Base-by-base conservation (phyloP, 2,888 invertebrate species). In the Kuschelorhynchus macadamiae region DNA sequence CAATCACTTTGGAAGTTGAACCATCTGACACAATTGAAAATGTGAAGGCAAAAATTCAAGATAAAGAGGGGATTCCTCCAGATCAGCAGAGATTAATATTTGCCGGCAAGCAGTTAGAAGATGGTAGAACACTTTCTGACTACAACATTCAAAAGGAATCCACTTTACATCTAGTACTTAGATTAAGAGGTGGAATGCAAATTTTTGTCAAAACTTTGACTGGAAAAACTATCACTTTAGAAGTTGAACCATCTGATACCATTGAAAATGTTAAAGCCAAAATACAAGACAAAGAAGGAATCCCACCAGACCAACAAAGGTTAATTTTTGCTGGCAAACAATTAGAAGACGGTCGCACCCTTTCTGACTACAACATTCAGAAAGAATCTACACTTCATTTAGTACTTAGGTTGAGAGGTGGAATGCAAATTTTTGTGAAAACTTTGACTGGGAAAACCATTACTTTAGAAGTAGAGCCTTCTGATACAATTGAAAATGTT, bases 341-440 rank as follows among this genome's bases (percentile, higher is more conserved):
- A 80, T 77, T 74, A 18, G 95, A 96, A 86, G 96, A 96, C 89
- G 96, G 95, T 4, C 91, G 95, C 69, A 96, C 96, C 1, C 86
- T 97, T 25, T 94, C 93, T 0, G 97, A 97, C 81, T 96, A 96
- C 85, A 96, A 96, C 84, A 96, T 97, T 81, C 96, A 97, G 85
- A 96, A 96, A 84, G 95, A 96, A 84, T 94, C 95, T 0, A 96
- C 96, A 0, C 88, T 96, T 65, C 95, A 96, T 82, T 86, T 96
- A 81, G 95, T 95, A 78, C 86, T 96, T 73, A 89, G 97, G 76
- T 89, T 97, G 68, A 89, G 96, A 76, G 98, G 98, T 86, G 98
- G 98, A 80, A 67, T 72, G 72, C 89, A 91, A 81, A 90, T 91
- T 74, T 89, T 87, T 74, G 87, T 87, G 0, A 88, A 88, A 76